Percentiles rank a stretch among this genome's conserved stretches.
phyloP scores from a whole-genome alignment of 64 coral and sea anemone genomes.

The Platygyra sinensis region DNA sequence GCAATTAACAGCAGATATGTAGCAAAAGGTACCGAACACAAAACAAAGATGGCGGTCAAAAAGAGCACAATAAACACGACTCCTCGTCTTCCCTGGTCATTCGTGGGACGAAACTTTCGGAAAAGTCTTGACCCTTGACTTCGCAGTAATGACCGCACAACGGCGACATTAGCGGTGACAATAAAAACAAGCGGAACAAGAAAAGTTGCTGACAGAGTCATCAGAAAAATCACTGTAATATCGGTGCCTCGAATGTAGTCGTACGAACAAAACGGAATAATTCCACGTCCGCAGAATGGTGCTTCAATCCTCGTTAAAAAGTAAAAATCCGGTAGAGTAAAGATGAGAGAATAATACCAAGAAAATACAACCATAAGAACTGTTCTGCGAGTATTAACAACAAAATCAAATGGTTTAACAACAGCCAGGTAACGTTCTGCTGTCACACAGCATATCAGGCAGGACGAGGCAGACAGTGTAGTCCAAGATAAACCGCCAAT shows the following conservation, averaged over 20 bases:
- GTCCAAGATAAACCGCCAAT: constrained; percentile 78
- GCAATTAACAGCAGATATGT: constrained; percentile 56
- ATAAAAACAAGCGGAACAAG: constrained; percentile 76
- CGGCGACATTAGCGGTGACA: constrained; percentile 63
- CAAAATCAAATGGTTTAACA: constrained; percentile 80
- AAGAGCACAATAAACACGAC: constrained; percentile 78
- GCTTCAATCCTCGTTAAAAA: constrained; percentile 62
- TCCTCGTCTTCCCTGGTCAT: constrained; percentile 1
- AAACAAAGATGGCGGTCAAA: constrained; percentile 75
- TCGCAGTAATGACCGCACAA: constrained; percentile 54
- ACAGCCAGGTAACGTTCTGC: constrained; percentile 80
- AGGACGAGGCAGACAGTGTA: constrained; percentile 58
- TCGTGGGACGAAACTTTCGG: constrained; percentile 28
- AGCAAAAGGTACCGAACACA: constrained; percentile 79
- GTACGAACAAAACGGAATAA: constrained; percentile 63
- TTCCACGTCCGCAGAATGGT: constrained; percentile 54
- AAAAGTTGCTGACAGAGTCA: constrained; percentile 74
- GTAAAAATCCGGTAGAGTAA: constrained; percentile 83
- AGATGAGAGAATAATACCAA: constrained; percentile 84
- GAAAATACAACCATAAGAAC: constrained; percentile 76
- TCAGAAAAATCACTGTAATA: constrained; percentile 41
- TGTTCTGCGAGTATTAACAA: constrained; percentile 60
- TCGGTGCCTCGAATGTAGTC: constrained; percentile 53
- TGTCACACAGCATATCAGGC: constrained; percentile 78
- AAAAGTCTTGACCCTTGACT: constrained; percentile 45